Evolutionary conservation across 35 echinoderm and acorn worm genomes (phyloP).

Genomic region (Anneissia japonica): DNA sequence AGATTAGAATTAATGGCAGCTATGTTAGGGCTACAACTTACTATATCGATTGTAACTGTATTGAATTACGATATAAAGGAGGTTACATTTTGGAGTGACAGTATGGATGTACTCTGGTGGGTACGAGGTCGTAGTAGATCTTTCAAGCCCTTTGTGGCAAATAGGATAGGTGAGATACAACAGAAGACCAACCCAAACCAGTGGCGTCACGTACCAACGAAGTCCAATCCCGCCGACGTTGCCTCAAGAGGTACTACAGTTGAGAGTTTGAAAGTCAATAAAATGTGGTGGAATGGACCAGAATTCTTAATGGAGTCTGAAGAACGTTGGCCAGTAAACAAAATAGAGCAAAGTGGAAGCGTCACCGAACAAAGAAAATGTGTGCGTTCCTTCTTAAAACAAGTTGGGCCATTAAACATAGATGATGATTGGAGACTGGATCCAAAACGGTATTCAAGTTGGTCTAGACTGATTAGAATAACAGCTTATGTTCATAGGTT

Average conservation of each 20-base stretch:
- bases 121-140: neutral
- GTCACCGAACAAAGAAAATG: neutral
- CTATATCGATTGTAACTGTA: neutral
- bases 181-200: constrained; percentile 5
- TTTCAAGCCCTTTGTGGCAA: constrained; percentile 22
- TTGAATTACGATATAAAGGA: constrained; percentile 5
- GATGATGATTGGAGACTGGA: neutral
- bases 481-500: neutral
- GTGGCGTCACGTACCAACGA: constrained; percentile 25
- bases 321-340: constrained; percentile 10
- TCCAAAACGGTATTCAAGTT: neutral
- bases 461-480: neutral
- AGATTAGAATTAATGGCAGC: constrained; percentile 35
- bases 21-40: constrained; percentile 9
- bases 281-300: no score
- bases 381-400: neutral
- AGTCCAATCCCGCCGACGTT: constrained; percentile 16
- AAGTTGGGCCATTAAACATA: neutral
- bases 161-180: constrained; percentile 13
- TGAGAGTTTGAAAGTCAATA: no score
- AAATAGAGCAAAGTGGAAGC: neutral
- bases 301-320: neutral
- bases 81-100: constrained; percentile 23
- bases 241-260: neutral
- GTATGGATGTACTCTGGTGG: constrained; percentile 19